These are phyloP conservation scores for Trichechus manatus DNA, from an alignment of 2,113 vertebrate species.

Conservation along the genomic window DNA sequence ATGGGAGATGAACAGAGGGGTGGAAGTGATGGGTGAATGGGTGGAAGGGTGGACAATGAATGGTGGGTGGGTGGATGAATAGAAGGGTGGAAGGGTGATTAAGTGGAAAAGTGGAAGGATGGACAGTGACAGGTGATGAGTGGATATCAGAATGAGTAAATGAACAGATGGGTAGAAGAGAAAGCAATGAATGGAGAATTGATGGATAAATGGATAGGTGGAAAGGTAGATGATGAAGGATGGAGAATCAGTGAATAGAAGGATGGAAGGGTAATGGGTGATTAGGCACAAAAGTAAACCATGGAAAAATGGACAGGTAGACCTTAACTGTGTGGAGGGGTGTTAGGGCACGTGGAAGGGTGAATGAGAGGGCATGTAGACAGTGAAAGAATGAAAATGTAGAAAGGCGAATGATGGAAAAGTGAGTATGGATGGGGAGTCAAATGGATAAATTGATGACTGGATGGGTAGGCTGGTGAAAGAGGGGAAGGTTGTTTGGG, in stretches of 20 bases:
- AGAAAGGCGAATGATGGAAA: not conserved
- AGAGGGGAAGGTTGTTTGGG: rapidly evolving
- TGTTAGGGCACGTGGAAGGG: not conserved
- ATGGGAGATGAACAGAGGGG: rapidly evolving
- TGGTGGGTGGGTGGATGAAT: not conserved
- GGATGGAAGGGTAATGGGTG: too few relatives aligned
- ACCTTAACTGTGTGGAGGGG: not conserved
- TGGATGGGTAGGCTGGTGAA: not conserved
- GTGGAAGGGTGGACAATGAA: not conserved
- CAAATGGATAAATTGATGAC: not conserved
- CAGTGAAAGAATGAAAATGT: rapidly evolving
- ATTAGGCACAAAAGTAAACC: not conserved
- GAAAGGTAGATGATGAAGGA: too few relatives aligned
- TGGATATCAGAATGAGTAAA: not conserved
- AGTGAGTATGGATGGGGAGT: rapidly evolving
- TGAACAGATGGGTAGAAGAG: not conserved
- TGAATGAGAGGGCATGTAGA: rapidly evolving
- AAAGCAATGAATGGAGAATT: not conserved
- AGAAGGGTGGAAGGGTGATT: not conserved
- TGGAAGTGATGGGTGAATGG: too few relatives aligned
- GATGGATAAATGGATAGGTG: rapidly evolving
- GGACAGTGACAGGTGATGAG: not conserved
- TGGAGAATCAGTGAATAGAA: too few relatives aligned
- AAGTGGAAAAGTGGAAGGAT: not conserved
- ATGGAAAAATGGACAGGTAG: not conserved